Conservation (phyloP, 2,797 vertebrate genomes). For the Enteromius thamalakanensis region DNA sequence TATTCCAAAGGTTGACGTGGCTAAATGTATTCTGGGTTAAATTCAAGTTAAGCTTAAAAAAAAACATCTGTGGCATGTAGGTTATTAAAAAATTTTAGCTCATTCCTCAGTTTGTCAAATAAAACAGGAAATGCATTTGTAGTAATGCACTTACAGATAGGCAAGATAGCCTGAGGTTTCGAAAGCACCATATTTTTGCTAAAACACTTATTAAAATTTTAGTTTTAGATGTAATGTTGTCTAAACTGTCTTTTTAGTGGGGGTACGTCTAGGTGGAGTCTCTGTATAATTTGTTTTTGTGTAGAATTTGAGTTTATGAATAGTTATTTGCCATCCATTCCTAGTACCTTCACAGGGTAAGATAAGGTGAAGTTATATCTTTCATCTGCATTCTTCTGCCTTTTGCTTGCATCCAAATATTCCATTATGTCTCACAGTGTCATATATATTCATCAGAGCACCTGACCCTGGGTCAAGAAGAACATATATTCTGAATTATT, state of each 20-base stretch:
- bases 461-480: not conserved
- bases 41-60: not conserved
- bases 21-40: not conserved
- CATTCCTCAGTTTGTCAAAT: slow-evolving; percentile 5
- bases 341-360: not conserved
- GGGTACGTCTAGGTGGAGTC: not conserved
- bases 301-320: not conserved
- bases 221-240: not conserved
- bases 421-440: not conserved
- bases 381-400: not conserved
- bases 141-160: not conserved
- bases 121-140: slow-evolving; percentile 4
- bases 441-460: not conserved
- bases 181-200: not conserved
- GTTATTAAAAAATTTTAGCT: not conserved
- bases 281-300: not conserved
- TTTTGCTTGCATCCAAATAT: not conserved
- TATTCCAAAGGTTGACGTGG: not conserved
- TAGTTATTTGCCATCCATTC: not conserved
- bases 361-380: not conserved
- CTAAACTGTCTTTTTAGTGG: not conserved
- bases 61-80: not conserved
- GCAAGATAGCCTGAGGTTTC: not conserved
- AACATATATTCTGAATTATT: slow-evolving; percentile 23
- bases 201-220: not conserved